These are phyloP conservation scores for Solen grandis DNA, from an alignment of 1,140 invertebrate genomes.

Conservation along the genomic window DNA sequence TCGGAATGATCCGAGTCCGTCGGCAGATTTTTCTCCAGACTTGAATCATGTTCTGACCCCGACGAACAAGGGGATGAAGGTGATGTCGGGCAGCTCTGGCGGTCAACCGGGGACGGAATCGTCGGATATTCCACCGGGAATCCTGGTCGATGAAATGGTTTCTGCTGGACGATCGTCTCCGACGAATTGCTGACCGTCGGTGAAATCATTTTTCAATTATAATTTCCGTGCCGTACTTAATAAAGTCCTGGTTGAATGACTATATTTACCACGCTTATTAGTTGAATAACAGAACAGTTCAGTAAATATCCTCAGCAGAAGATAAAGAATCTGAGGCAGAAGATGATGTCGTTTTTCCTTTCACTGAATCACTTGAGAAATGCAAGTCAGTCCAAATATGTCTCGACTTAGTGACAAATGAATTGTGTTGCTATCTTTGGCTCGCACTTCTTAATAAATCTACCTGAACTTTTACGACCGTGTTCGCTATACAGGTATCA, in stretches of 20 bases:
- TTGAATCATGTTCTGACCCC: constrained; percentile 35
- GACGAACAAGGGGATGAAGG: constrained; percentile 43
- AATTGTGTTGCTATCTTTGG: neutral
- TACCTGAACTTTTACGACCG: neutral
- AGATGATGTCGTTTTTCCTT: neutral
- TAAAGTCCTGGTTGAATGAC: neutral
- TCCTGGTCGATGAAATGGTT: constrained; percentile 44
- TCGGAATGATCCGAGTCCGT: constrained; percentile 45
- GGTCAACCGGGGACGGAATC: constrained; percentile 44
- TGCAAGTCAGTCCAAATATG: neutral
- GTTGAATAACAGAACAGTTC: neutral
- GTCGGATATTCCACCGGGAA: constrained; percentile 48
- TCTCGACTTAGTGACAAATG: neutral
- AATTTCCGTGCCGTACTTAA: neutral
- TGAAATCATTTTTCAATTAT: constrained; percentile 31
- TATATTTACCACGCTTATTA: neutral
- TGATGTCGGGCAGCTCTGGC: constrained; percentile 48
- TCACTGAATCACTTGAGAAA: neutral
- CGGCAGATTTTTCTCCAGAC: constrained; percentile 26
- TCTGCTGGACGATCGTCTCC: neutral
- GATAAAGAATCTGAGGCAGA: too few relatives aligned
- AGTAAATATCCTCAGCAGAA: neutral
- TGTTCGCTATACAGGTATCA: neutral
- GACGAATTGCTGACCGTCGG: constrained; percentile 8
- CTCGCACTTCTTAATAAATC: neutral